Conservation (phyloP, 2,797 vertebrate genomes). For the Cynodonichthys magdalenae region DNA sequence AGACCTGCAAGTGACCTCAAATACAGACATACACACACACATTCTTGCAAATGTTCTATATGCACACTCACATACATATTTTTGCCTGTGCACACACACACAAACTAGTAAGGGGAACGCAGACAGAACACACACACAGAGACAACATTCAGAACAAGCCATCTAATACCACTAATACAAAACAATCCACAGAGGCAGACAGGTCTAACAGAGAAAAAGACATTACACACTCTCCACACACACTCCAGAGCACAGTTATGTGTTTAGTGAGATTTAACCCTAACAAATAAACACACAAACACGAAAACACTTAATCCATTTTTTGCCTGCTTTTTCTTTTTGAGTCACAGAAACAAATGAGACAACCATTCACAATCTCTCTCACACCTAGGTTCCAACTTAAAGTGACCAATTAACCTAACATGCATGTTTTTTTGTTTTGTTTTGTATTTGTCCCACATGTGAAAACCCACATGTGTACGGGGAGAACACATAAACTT, state of each 20-base stretch:
- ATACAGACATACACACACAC: slow-evolving; percentile 51
- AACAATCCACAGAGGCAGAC: slow-evolving; percentile 69
- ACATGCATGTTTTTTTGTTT: too few relatives aligned
- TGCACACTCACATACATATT: slow-evolving; percentile 51
- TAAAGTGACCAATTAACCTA: too few relatives aligned
- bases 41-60: slow-evolving; percentile 65
- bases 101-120: slow-evolving; percentile 47
- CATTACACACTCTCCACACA: slow-evolving; percentile 50
- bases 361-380: too few relatives aligned
- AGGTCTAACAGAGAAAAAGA: slow-evolving; percentile 64
- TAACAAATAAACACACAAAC: slow-evolving; percentile 15
- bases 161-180: slow-evolving; percentile 71
- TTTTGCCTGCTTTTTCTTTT: too few relatives aligned
- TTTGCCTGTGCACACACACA: slow-evolving; percentile 43
- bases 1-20: slow-evolving; percentile 76
- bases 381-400: too few relatives aligned
- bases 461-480: too few relatives aligned
- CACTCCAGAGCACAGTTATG: slow-evolving; percentile 30
- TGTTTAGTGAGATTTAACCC: slow-evolving; percentile 35
- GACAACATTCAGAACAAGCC: slow-evolving; percentile 68
- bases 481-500: too few relatives aligned
- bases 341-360: too few relatives aligned
- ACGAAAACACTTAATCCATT: slow-evolving; percentile 9
- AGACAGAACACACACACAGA: slow-evolving; percentile 72
- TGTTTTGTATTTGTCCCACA: too few relatives aligned